Evolutionary conservation across 2,888 invertebrate species (phyloP).

Genomic region (Amiota minor): DNA sequence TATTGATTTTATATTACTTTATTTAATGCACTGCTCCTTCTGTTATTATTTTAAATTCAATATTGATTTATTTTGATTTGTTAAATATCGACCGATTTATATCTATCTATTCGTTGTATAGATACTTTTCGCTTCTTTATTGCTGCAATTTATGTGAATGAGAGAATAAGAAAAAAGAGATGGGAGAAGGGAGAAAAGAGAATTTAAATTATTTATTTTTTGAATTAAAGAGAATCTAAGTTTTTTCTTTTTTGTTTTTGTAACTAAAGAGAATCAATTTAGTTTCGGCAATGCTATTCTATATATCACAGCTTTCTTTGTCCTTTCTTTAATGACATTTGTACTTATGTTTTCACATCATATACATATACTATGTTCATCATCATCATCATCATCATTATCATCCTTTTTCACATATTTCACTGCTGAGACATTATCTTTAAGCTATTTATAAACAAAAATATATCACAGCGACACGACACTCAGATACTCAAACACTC

Average conservation of each 20-base stretch:
- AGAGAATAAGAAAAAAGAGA: constrained; percentile 40
- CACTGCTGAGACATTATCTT: constrained; percentile 53
- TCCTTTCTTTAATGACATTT: constrained; percentile 21
- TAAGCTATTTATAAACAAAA: constrained; percentile 57
- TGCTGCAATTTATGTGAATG: constrained; percentile 60
- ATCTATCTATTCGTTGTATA: constrained; percentile 35
- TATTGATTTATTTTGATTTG: constrained; percentile 28
- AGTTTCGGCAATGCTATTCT: constrained; percentile 38
- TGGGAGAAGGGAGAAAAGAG: no score
- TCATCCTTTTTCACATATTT: constrained; percentile 54
- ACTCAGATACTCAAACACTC: no score
- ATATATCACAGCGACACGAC: constrained; percentile 54
- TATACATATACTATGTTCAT: constrained; percentile 37
- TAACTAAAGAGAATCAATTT: constrained; percentile 29
- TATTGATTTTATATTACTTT: constrained; percentile 55
- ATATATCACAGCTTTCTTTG: constrained; percentile 33
- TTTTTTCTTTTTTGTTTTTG: constrained; percentile 28
- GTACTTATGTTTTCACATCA: constrained; percentile 34
- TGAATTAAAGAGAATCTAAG: constrained; percentile 36
- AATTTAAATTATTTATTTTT: constrained; percentile 36
- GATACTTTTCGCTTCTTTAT: constrained; percentile 61
- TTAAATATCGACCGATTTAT: constrained; percentile 46
- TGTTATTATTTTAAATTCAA: constrained; percentile 39
- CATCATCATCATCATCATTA: constrained; percentile 41
- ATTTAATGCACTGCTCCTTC: constrained; percentile 53